Conservation (phyloP, 2,113 vertebrate species). For the Coptodon bakossiorum region DNA sequence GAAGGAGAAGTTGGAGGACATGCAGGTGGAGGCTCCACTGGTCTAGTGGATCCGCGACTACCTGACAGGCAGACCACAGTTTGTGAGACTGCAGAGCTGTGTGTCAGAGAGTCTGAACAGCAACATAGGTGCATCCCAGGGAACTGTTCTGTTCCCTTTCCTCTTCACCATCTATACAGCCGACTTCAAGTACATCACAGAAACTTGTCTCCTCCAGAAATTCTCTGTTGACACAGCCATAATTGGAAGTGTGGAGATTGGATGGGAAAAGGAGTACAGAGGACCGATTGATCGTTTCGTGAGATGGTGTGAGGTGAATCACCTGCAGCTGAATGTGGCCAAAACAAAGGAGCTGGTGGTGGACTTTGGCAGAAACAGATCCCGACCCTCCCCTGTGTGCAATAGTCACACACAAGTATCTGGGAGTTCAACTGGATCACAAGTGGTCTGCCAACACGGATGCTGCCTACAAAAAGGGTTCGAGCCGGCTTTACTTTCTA, state of each 20-base stretch:
- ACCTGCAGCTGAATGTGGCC: neutral
- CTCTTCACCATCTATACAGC: neutral
- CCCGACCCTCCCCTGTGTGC: rapidly evolving
- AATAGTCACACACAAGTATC: neutral
- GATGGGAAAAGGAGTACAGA: neutral
- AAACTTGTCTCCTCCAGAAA: neutral
- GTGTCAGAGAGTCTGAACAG: too few relatives aligned
- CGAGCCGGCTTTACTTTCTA: neutral
- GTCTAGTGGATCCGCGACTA: neutral
- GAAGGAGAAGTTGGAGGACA: neutral
- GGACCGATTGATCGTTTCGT: neutral
- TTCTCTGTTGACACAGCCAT: neutral
- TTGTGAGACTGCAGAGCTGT: too few relatives aligned
- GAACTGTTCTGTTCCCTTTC: neutral
- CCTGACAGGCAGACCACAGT: too few relatives aligned
- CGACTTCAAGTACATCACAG: neutral
- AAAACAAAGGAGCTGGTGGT: neutral
- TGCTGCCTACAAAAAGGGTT: rapidly evolving
- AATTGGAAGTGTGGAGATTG: neutral
- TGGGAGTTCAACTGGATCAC: neutral
- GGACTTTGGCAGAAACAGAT: neutral
- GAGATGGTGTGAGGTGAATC: neutral
- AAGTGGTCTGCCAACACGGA: neutral
- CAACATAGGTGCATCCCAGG: too few relatives aligned
- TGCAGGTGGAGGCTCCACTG: neutral